phyloP scores from a whole-genome alignment of 1,140 invertebrate genomes.

The Sarcophaga peregrina region DNA sequence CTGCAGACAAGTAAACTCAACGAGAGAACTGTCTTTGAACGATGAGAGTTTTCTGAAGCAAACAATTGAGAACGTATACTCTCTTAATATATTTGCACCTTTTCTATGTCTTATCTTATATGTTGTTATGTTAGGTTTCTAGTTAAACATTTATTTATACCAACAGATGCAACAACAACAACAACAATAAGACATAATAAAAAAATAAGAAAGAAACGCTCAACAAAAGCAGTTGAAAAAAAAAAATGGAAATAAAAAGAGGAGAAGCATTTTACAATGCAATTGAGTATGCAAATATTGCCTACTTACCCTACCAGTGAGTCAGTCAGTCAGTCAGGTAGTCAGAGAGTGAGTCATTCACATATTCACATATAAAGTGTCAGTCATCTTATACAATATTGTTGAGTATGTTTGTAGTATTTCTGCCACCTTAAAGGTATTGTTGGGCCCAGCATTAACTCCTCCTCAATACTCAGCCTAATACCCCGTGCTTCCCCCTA shows the following conservation, averaged over 20 bases:
- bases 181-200: no score
- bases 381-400: no score
- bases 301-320: constrained; percentile 33
- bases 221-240: background rate
- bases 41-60: no score
- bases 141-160: constrained; percentile 27
- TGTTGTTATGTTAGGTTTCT: background rate
- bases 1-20: no score
- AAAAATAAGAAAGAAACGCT: no score
- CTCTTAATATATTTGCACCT: constrained; percentile 10
- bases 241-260: background rate
- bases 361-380: background rate
- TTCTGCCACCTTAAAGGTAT: background rate
- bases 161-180: background rate
- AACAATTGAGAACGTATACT: no score
- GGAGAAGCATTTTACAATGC: constrained; percentile 24
- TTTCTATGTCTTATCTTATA: background rate
- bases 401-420: no score
- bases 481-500: no score
- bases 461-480: background rate
- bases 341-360: background rate
- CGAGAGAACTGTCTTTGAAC: no score
- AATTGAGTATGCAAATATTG: constrained; percentile 39
- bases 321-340: background rate
- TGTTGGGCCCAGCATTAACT: background rate